Evolutionary conservation across 2,113 vertebrate species (phyloP).

Genomic region (Scytalopus superciliaris): DNA sequence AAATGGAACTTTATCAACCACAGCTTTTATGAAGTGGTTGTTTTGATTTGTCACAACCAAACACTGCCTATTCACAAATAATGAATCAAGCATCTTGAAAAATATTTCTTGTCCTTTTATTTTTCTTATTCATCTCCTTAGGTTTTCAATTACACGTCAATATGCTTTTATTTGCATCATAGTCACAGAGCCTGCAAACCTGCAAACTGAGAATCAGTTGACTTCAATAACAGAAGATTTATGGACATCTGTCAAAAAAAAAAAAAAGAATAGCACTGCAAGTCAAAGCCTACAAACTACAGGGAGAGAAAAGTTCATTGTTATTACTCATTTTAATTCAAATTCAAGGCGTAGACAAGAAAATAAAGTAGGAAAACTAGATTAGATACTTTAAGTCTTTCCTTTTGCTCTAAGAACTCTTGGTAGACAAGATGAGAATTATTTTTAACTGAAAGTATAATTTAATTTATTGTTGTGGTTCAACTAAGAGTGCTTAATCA

Average conservation of each 20-base stretch:
- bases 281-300: background rate
- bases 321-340: background rate
- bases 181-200: background rate
- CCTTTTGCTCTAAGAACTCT: background rate
- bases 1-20: background rate
- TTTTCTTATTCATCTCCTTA: background rate
- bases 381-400: background rate
- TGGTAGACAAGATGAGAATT: background rate
- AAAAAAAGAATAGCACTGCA: background rate
- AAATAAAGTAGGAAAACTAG: background rate
- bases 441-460: background rate
- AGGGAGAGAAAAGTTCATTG: background rate
- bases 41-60: background rate
- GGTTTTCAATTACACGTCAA: background rate
- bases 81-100: background rate
- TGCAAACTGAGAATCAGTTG: background rate
- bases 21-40: background rate
- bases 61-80: background rate
- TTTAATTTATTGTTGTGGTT: background rate
- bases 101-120: background rate
- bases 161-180: background rate
- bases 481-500: background rate
- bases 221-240: background rate
- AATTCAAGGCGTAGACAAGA: background rate
- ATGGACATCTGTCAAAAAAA: background rate